Conservation (phyloP, 2,797 vertebrate species). For the Danio choprae region DNA sequence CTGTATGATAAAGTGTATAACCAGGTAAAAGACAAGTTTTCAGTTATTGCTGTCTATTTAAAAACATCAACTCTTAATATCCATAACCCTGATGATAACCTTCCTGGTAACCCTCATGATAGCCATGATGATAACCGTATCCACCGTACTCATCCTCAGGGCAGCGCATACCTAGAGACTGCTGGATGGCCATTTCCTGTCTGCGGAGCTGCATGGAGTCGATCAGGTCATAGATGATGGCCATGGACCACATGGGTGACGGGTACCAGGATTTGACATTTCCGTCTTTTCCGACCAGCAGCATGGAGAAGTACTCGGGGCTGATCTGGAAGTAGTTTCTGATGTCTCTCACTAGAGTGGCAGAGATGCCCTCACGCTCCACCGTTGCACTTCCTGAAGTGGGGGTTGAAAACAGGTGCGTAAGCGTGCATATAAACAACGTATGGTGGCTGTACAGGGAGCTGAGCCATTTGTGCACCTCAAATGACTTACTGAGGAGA, state of each 20-base stretch:
- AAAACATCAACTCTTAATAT: slow-evolving; percentile 77
- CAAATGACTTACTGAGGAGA: neutral
- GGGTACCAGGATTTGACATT: slow-evolving; percentile 99
- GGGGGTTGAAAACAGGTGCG: slow-evolving; percentile 1
- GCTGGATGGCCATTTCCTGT: slow-evolving; percentile 99
- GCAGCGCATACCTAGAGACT: slow-evolving; percentile 96
- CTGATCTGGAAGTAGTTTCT: slow-evolving; percentile 99
- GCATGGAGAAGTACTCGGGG: slow-evolving; percentile 98
- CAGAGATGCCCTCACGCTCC: slow-evolving; percentile 91
- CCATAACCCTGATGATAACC: slow-evolving; percentile 94
- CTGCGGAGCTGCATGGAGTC: slow-evolving; percentile 98
- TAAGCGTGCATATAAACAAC: neutral
- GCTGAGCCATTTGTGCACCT: neutral
- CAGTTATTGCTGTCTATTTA: slow-evolving; percentile 27
- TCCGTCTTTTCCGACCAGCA: slow-evolving; percentile 96
- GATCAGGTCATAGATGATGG: slow-evolving; percentile 95
- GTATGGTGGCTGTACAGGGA: neutral
- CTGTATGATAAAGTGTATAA: no score
- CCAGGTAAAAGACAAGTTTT: slow-evolving; percentile 11
- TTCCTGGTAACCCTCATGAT: slow-evolving; percentile 94
- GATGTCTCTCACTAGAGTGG: slow-evolving; percentile 91
- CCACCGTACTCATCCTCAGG: slow-evolving; percentile 96
- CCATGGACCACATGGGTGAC: slow-evolving; percentile 99
- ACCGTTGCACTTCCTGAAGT: slow-evolving; percentile 89
- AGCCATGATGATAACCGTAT: slow-evolving; percentile 95